phyloP scores from a whole-genome alignment of 2,113 vertebrate genomes.

The Mus pahari region DNA sequence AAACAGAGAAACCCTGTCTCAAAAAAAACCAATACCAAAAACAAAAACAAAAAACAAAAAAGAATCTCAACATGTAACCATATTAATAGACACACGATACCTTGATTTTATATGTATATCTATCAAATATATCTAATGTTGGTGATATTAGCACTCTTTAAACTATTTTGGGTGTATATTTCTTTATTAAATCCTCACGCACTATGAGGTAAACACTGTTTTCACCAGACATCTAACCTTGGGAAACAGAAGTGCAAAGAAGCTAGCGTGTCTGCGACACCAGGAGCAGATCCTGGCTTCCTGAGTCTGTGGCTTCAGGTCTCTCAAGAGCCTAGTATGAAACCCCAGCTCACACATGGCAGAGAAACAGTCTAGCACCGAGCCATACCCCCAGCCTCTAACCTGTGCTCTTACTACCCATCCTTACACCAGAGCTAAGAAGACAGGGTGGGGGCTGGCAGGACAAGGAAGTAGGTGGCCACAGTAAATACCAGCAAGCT shows the following conservation, averaged over 20 bases:
- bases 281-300: background rate
- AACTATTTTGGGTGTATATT: background rate
- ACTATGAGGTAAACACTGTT: background rate
- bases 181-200: background rate
- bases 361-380: background rate
- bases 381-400: background rate
- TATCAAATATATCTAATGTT: background rate
- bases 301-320: background rate
- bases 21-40: no score
- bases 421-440: background rate
- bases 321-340: background rate
- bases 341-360: background rate
- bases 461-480: background rate
- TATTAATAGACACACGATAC: background rate
- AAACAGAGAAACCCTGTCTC: no score
- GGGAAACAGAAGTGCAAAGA: conserved; percentile 11
- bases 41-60: no score
- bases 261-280: background rate
- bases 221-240: background rate
- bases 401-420: background rate
- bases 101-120: background rate
- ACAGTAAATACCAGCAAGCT: background rate
- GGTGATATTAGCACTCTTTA: background rate
- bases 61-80: background rate
- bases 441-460: background rate